These are phyloP conservation scores for Falcunculus frontatus DNA, from an alignment of 2,113 vertebrate genomes.

Conservation along the genomic window DNA sequence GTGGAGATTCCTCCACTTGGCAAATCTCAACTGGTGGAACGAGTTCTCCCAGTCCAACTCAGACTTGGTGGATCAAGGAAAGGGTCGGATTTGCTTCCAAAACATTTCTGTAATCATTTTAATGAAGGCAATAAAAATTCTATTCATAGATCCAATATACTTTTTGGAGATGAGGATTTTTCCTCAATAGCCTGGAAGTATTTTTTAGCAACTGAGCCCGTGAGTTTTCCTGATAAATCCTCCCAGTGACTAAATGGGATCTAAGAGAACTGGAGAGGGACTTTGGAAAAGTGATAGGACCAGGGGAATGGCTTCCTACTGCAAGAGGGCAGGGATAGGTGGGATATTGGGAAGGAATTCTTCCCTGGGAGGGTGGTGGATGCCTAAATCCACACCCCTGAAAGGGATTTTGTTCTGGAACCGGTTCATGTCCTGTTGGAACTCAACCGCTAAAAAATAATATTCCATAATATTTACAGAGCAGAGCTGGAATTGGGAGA, in stretches of 20 bases:
- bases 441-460: fast-evolving
- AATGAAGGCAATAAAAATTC: neutral
- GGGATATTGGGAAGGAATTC: neutral
- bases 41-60: neutral
- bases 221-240: neutral
- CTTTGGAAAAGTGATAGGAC: neutral
- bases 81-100: neutral
- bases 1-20: neutral
- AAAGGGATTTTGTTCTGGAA: neutral
- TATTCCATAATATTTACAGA: neutral
- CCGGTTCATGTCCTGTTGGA: neutral
- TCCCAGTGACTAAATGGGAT: neutral
- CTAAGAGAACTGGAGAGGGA: neutral
- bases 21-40: neutral
- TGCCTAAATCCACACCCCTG: neutral
- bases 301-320: neutral
- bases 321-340: neutral
- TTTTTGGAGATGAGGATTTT: neutral
- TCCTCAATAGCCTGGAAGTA: neutral
- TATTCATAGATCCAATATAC: neutral
- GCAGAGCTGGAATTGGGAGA: neutral
- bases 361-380: neutral
- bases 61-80: neutral
- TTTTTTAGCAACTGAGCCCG: neutral
- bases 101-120: neutral